Base-by-base conservation (phyloP, 2,888 invertebrate species). In the Trypoxylon attenuatum region DNA sequence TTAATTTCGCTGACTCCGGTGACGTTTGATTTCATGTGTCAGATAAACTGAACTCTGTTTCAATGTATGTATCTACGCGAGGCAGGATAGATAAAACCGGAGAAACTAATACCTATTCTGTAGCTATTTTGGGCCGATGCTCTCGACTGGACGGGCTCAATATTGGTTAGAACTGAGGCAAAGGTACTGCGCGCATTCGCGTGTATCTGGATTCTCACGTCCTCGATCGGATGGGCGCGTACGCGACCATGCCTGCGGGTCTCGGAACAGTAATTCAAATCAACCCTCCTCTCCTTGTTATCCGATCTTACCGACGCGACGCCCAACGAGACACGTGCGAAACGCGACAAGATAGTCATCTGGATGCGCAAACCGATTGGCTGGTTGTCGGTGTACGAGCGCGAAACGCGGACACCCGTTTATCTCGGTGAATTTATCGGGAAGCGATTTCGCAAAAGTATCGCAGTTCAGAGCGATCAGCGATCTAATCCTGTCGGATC, bases 271-370 rank as follows among this genome's bases (percentile, higher is more conserved):
- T 52, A 52, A 54, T 52, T 27, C 29, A 27, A 64, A 54, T 25
- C 29, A 41, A 52, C 42, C 23, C 59, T 42, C 39, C 21, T 5
- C 46, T 42, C 19, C 38, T 42, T 23, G 62, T 62, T 38, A 38
- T 41, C 42, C 53, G 66, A 69, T 69, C 61, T 69, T 61, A 60
- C 56, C 56, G 50, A 29, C 16, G 41, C 39, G 51, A 29, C 16
- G 41, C 39, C 46, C 46, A 39, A 15, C 22, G 27, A 23, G 42
- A 57, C 65, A 56, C 65, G 68, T 51, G 60, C 46, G 54, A 42
- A 51, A 29, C 42, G 47, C 58, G 50, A 42, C 41, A 25, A 54
- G 63, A 63, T 63, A 47, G 22, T 43, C 29, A 63, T 66, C 57
- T 21, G 53, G 21, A 53, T 33, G 33, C 33, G 13, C 13, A 22